phyloP scores from a whole-genome alignment of 2,888 invertebrate species.

The Drosophila prolongata region DNA sequence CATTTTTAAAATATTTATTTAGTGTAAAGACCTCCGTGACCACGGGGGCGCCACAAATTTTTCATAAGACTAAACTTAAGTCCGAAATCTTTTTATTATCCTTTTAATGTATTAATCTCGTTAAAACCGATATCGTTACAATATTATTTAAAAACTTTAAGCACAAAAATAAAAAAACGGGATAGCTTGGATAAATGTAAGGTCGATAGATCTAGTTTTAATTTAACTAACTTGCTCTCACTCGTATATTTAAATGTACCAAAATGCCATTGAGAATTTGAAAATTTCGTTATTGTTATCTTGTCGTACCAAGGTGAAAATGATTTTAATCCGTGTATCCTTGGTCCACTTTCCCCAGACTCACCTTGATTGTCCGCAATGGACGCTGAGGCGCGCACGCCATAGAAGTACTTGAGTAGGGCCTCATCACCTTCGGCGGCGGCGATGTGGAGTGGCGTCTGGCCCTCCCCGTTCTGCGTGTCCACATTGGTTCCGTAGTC shows the following conservation, averaged over 20 bases:
- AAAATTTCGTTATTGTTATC: neutral
- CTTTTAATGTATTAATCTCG: too few relatives aligned
- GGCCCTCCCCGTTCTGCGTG: constrained; percentile 96
- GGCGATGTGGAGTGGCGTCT: constrained; percentile 97
- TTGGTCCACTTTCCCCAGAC: constrained; percentile 26
- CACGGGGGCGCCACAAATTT: neutral
- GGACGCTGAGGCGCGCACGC: constrained; percentile 96
- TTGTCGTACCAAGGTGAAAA: neutral
- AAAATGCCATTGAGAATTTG: too few relatives aligned
- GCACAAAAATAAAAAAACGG: too few relatives aligned
- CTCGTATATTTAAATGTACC: too few relatives aligned
- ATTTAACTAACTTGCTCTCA: too few relatives aligned
- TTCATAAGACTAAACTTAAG: neutral
- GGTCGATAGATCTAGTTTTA: too few relatives aligned
- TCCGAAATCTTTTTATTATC: too few relatives aligned
- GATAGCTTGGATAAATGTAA: too few relatives aligned
- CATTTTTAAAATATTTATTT: too few relatives aligned
- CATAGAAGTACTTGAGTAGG: constrained; percentile 97
- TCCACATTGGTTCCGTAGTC: constrained; percentile 97
- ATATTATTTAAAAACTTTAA: too few relatives aligned
- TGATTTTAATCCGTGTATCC: constrained; percentile 2
- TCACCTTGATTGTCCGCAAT: constrained; percentile 96
- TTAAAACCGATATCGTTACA: too few relatives aligned
- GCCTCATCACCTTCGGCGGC: constrained; percentile 98
- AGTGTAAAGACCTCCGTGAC: neutral